phyloP scores from a whole-genome alignment of 2,888 invertebrate genomes.

The Phlogophora meticulosa region DNA sequence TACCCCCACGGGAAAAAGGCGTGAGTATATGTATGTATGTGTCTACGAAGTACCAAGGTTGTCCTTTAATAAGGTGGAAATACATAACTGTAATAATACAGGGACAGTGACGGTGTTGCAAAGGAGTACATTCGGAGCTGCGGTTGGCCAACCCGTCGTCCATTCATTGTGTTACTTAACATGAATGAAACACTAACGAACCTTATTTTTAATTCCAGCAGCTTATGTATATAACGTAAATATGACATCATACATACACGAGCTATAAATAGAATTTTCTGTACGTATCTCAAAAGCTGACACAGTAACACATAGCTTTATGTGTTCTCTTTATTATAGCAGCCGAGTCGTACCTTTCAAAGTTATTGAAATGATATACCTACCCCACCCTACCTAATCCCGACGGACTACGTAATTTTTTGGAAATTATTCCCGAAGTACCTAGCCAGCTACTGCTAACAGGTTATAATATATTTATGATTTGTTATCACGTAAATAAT shows the following conservation, averaged over 20 bases:
- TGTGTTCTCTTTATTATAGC: constrained; percentile 7
- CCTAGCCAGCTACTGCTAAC: not conserved
- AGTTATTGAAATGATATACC: constrained; percentile 15
- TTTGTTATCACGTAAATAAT: constrained; percentile 25
- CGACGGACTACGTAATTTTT: constrained; percentile 8
- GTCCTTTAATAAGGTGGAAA: constrained; percentile 40
- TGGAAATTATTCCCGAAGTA: not conserved
- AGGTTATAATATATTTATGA: constrained; percentile 17
- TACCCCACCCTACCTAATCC: constrained; percentile 8
- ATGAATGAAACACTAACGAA: constrained; percentile 80
- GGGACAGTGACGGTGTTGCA: constrained; percentile 50
- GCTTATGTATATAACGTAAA: constrained; percentile 32
- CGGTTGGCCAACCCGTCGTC: constrained; percentile 51
- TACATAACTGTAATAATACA: constrained; percentile 39
- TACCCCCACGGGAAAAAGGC: too few relatives aligned
- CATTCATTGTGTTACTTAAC: constrained; percentile 68
- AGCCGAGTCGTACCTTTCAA: not conserved
- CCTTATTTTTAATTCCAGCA: constrained; percentile 61
- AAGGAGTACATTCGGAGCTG: constrained; percentile 51
- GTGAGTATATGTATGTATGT: too few relatives aligned
- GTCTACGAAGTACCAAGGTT: constrained; percentile 17
- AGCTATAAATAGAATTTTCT: constrained; percentile 15
- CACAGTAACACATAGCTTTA: constrained; percentile 15
- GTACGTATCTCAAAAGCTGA: constrained; percentile 11
- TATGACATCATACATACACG: constrained; percentile 43